These are phyloP conservation scores for Tauraco hartlaubi DNA, from an alignment of 2,797 vertebrate species.

Conservation along the genomic window DNA sequence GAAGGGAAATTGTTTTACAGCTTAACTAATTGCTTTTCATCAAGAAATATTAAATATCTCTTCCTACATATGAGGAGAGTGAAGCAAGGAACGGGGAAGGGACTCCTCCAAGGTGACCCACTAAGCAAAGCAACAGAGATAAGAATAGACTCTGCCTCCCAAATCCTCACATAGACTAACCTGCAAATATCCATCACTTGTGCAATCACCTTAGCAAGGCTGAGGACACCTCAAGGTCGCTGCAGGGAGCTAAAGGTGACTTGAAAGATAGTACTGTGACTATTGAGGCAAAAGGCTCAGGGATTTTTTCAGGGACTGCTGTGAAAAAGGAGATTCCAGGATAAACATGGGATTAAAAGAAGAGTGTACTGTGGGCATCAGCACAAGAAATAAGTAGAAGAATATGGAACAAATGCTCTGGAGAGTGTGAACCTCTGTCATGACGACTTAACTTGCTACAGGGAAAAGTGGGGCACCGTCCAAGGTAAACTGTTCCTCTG, in stretches of 20 bases:
- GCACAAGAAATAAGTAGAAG: background rate
- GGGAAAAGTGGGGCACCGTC: rapidly evolving
- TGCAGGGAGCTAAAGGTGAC: background rate
- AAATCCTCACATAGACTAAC: background rate
- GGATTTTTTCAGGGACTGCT: background rate
- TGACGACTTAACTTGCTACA: rapidly evolving
- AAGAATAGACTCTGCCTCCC: conserved; percentile 22
- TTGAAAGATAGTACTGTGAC: background rate
- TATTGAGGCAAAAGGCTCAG: background rate
- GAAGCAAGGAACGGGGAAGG: background rate
- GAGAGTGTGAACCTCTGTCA: background rate
- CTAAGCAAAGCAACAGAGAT: background rate
- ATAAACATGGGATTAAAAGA: background rate
- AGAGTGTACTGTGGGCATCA: background rate
- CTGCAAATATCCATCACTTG: background rate
- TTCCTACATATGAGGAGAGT: background rate
- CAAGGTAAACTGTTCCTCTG: background rate
- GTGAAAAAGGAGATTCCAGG: background rate
- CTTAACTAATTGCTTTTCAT: conserved; percentile 52
- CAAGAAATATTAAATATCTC: conserved; percentile 13
- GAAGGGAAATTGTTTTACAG: background rate
- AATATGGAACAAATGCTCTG: background rate
- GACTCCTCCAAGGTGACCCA: conserved; percentile 34
- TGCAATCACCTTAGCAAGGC: background rate
- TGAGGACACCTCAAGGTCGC: background rate